Base-by-base conservation (phyloP, 1,140 invertebrate genomes). In the Bombus vancouverensis region DNA sequence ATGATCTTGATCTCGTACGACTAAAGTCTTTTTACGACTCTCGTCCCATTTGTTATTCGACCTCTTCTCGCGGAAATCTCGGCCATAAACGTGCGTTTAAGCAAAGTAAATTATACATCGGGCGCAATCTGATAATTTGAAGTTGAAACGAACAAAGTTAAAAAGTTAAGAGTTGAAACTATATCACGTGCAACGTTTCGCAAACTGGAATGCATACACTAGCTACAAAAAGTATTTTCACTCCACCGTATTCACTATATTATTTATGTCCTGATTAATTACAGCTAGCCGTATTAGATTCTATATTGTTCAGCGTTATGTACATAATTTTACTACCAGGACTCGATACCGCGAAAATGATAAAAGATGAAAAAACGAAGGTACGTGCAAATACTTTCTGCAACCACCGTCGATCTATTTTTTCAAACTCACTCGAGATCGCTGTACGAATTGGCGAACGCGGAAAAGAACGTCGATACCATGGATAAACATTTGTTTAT, bases 401-500 rank as follows among this genome's bases (percentile, higher is more conserved):
- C 5, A 1, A 9, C 1, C 3, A n/a, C 1, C 28, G 12, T 13
- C 2, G 5, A 66, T 66, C 13, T 32, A 34, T 18, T 6, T 18
- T 1, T 3, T 37, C 39, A 37, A 73, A 9, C 12, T 25, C 8
- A 0, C 6, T 37, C n/a, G 12, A 62, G 10, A 8, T 39, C 37
- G 0, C 8, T 6, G 70, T 15, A n/a, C 37, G 8, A 22, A 71
- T n/a, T 32, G 2, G 9, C 12, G 15, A 25, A n/a, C 6, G n/a
- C 0, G 1, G 22, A 47, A 22, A 39, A 12, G 25, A 34, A 28
- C 22, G 37, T 34, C 42, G 42, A 18, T 42, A 5, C 72, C 22
- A 6, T 4, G 42, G 73, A 73, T 13, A 53, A 89, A 81, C 72
- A 80, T 71, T 77, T 83, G 73, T 81, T 79, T 87, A 81, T 77